Conservation (phyloP, 2,113 vertebrate genomes). For the Scopus umbretta region DNA sequence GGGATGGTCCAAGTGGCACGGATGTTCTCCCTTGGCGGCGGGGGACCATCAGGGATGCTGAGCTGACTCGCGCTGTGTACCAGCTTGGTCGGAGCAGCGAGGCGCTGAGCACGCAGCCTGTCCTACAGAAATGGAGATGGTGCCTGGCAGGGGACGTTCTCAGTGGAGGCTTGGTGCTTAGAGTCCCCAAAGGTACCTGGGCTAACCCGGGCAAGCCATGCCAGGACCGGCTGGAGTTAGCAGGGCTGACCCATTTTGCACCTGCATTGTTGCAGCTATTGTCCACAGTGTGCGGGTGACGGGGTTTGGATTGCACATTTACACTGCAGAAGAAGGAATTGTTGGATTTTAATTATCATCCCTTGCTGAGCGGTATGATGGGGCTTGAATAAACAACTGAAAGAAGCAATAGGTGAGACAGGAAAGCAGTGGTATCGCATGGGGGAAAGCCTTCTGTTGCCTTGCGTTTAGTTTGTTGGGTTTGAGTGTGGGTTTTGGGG, state of each 20-base stretch:
- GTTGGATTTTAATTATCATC: not conserved
- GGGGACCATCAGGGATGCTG: not conserved
- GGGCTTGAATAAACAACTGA: not conserved
- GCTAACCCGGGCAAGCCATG: accelerated
- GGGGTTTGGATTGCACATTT: too few species aligned
- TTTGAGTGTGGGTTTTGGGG: too few species aligned
- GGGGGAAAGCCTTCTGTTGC: not conserved
- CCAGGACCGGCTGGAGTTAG: not conserved
- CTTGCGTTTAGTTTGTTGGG: not conserved
- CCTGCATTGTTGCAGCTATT: too few species aligned
- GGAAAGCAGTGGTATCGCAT: not conserved
- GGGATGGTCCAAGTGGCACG: accelerated
- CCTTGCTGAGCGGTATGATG: accelerated
- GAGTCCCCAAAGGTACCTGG: not conserved
- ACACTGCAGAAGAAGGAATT: not conserved
- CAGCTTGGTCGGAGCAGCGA: not conserved
- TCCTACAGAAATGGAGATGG: not conserved
- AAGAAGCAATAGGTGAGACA: not conserved
- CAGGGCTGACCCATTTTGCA: not conserved
- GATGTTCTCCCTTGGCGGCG: too few species aligned
- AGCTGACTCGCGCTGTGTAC: not conserved
- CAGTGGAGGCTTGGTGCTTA: accelerated
- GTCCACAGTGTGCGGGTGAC: accelerated
- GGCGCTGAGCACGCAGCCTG: too few species aligned
- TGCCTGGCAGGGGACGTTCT: not conserved